phyloP scores from a whole-genome alignment of 2,797 vertebrate species.

The Rhadinocentrus ornatus region DNA sequence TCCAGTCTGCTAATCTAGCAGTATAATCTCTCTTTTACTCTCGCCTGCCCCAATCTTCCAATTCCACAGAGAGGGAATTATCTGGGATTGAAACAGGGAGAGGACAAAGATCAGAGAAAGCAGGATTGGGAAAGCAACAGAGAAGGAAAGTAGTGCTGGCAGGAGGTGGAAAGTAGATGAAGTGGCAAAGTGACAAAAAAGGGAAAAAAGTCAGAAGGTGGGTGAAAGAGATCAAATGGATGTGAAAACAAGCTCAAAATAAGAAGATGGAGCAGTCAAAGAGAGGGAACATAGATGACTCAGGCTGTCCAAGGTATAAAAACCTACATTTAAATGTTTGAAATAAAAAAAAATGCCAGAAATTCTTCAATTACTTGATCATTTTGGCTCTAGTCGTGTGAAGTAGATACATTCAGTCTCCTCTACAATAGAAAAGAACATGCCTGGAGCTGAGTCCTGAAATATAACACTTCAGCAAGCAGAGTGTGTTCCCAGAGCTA shows the following conservation, averaged over 20 bases:
- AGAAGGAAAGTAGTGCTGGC: slow-evolving; percentile 29
- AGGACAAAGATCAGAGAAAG: slow-evolving; percentile 77
- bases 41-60: slow-evolving; percentile 82
- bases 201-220: slow-evolving; percentile 15
- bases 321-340: background rate
- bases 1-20: slow-evolving; percentile 83
- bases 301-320: slow-evolving; percentile 9
- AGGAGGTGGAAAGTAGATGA: slow-evolving; percentile 30
- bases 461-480: slow-evolving; percentile 57
- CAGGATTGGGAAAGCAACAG: slow-evolving; percentile 63
- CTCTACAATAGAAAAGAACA: slow-evolving; percentile 62
- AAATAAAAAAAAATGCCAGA: background rate
- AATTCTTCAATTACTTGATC: slow-evolving; percentile 38
- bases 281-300: background rate
- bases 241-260: slow-evolving; percentile 22
- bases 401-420: slow-evolving; percentile 58
- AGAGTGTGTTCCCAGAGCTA: slow-evolving; percentile 50
- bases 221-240: slow-evolving; percentile 25
- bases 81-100: slow-evolving; percentile 80
- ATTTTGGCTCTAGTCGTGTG: slow-evolving; percentile 47
- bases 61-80: slow-evolving; percentile 84
- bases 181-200: slow-evolving; percentile 4
- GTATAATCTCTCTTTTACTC: slow-evolving; percentile 85
- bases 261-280: slow-evolving; percentile 13
- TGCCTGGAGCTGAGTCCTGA: slow-evolving; percentile 67